Evolutionary conservation across 2,113 vertebrate species (phyloP).

Genomic region (Xyrauchen texanus): DNA sequence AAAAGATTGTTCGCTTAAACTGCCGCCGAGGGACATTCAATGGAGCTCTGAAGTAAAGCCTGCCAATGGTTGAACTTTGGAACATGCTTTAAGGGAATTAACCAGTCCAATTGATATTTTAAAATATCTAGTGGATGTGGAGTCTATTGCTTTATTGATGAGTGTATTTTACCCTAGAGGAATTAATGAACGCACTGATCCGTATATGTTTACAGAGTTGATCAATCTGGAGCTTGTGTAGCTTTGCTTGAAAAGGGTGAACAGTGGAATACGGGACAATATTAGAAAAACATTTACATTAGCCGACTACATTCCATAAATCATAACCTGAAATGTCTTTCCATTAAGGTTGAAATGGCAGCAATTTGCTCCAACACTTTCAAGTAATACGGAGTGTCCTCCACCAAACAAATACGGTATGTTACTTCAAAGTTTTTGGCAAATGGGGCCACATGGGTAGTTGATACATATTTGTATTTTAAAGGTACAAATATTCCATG

Average conservation of each 20-base stretch:
- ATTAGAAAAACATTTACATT: not conserved
- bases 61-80: conserved; percentile 31
- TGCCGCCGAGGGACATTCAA: conserved; percentile 38
- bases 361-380: too few relatives aligned
- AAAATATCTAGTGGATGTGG: conserved; percentile 36
- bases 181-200: conserved; percentile 6
- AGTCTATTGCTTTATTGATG: conserved; percentile 49
- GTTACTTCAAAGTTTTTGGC: too few relatives aligned
- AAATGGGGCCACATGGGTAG: too few relatives aligned
- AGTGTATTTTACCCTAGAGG: conserved; percentile 26
- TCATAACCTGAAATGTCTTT: too few relatives aligned
- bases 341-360: too few relatives aligned
- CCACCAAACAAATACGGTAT: too few relatives aligned
- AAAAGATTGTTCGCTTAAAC: conserved; percentile 44
- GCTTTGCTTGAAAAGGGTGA: not conserved
- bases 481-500: too few relatives aligned
- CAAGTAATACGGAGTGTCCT: too few relatives aligned
- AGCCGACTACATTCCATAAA: too few relatives aligned
- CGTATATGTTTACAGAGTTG: conserved; percentile 13
- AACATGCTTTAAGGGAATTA: conserved; percentile 35
- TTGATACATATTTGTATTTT: too few relatives aligned
- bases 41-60: conserved; percentile 36
- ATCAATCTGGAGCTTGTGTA: conserved; percentile 9
- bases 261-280: not conserved
- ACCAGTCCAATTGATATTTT: conserved; percentile 32